Evolutionary conservation across 2,888 invertebrate species (phyloP), one percentile per base, ranked within the genome.

Genomic region (Kuschelorhynchus macadamiae): DNA sequence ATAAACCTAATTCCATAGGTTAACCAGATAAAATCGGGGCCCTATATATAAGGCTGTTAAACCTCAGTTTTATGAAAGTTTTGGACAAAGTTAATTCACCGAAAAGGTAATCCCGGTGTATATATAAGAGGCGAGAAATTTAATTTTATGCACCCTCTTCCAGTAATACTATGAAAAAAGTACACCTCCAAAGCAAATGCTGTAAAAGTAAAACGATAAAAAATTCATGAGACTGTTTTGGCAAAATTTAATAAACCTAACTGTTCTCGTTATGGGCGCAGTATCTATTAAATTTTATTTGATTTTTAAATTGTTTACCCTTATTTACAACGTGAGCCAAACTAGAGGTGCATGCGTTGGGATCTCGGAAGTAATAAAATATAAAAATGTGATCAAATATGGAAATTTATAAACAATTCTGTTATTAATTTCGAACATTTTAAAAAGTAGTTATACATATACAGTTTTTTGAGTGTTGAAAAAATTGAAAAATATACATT

Each of bases 101-200:
- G 21, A 16, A 53, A 62, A 42, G 18, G 46, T 33, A 53, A 46
- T 21, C 25, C 53, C 36, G 33, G 33, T 46, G 18, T 12, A 39
- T 36, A 53, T 46, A 53, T 17, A 50, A 53, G 32, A 18, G 53
- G 32, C 41, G 12, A 39, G 20, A 39, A 63, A 47, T 57, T 59
- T 59, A 65, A 65, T 65, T 65, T 65, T 65, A 65, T 65, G 57
- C 65, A 65, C 65, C 65, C 65, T 57, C 57, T 42, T 32, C 53
- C 30, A 33, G 62, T 63, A 63, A 53, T 53, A 44, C 53, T 50
- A 25, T 49, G 59, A 57, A 65, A 36, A 65, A 65, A 49, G 50
- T 50, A 65, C 57, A 65, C 57, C 56, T 56, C 49, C 41, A 47
- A 49, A 64, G 64, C 64, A 49, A 57, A 56, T 44, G 64, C 56